Percentiles rank a stretch among this genome's conserved stretches.
Conservation (phyloP, 2,888 invertebrate species). For the Epinotia nisella region DNA sequence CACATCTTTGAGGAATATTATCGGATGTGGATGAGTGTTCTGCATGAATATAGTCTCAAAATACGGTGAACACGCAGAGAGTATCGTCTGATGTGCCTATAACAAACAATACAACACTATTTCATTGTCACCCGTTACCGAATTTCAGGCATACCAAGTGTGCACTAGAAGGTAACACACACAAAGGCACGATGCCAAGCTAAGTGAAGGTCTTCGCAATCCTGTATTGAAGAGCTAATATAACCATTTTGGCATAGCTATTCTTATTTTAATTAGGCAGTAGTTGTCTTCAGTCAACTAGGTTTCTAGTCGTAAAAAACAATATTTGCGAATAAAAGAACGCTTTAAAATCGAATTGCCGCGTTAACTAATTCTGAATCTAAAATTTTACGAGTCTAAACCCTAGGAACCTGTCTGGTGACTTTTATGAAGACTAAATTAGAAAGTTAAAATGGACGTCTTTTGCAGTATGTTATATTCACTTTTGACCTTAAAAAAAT, state of each 20-base stretch:
- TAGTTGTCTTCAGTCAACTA: conserved; percentile 53
- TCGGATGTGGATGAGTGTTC: conserved; percentile 95
- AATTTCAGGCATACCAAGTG: conserved; percentile 30
- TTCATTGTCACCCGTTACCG: conserved; percentile 30
- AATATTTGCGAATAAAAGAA: conserved; percentile 36
- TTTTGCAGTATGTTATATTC: conserved; percentile 70
- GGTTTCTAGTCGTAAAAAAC: conserved; percentile 43
- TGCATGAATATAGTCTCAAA: conserved; percentile 96
- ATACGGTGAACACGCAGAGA: conserved; percentile 97
- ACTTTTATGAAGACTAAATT: conserved; percentile 72
- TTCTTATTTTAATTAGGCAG: conserved; percentile 74
- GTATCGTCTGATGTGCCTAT: conserved; percentile 96
- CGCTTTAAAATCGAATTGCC: conserved; percentile 23
- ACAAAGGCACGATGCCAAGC: conserved; percentile 64
- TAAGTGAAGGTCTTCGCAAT: conserved; percentile 71
- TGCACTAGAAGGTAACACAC: conserved; percentile 51
- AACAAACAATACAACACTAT: conserved; percentile 64
- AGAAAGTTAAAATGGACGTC: conserved; percentile 79
- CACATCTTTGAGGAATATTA: conserved; percentile 97
- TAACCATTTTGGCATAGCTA: conserved; percentile 63
- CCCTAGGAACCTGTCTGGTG: conserved; percentile 68
- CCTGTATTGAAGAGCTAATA: conserved; percentile 62
- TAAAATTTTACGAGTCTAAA: conserved; percentile 23
- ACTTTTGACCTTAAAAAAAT: conserved; percentile 80
- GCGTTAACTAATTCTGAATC: conserved; percentile 19